Conservation (phyloP, 2,797 vertebrate species). For the Peromyscus attwateri region DNA sequence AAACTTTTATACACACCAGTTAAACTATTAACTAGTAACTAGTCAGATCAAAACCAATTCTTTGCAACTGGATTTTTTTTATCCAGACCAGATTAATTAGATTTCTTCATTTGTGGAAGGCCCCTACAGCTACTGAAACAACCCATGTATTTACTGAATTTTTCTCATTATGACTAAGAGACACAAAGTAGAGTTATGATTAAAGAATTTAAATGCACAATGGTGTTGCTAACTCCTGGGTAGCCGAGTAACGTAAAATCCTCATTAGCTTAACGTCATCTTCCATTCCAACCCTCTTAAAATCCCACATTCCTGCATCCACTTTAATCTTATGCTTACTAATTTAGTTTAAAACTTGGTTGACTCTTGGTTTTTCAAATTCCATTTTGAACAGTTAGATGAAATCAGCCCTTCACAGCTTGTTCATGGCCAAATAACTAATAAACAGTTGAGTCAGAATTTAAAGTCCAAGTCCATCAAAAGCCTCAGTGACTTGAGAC, state of each 20-base stretch:
- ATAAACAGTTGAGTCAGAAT: neutral
- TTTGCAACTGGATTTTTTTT: neutral
- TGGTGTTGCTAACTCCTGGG: neutral
- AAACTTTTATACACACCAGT: neutral
- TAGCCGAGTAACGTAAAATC: neutral
- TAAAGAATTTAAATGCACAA: constrained; percentile 13
- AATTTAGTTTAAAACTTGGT: neutral
- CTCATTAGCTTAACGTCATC: neutral
- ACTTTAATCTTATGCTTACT: neutral
- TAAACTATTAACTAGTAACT: constrained; percentile 1
- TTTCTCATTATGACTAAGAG: neutral
- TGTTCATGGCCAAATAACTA: neutral
- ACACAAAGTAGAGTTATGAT: neutral
- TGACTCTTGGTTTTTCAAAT: neutral
- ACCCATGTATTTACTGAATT: neutral
- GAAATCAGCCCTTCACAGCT: neutral
- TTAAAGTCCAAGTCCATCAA: neutral
- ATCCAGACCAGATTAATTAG: neutral
- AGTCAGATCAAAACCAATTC: neutral
- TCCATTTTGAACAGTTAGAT: neutral
- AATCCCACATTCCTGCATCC: neutral
- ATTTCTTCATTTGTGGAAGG: neutral
- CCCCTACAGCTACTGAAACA: constrained; percentile 14
- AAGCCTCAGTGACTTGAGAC: neutral
- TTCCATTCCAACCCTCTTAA: neutral